These are phyloP conservation scores for Porites cylindrica DNA, from an alignment of 92 coral and sea anemone species.

Conservation along the genomic window DNA sequence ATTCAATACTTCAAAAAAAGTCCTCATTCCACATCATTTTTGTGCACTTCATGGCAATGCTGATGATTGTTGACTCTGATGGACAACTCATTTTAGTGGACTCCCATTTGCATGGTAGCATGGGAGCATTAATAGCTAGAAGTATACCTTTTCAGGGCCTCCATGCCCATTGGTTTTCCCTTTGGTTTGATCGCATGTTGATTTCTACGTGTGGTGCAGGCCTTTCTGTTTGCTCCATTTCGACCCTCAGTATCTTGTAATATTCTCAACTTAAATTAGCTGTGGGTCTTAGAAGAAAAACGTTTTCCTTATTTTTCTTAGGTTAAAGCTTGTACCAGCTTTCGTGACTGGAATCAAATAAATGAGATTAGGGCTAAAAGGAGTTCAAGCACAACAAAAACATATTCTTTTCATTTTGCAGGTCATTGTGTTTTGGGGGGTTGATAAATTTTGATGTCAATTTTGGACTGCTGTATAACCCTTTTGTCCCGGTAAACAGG, in stretches of 20 bases:
- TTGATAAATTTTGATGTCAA: neutral
- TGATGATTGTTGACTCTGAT: neutral
- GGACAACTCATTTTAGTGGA: conserved; percentile 19
- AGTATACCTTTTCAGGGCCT: neutral
- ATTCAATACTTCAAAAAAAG: conserved; percentile 7
- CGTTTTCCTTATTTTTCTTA: neutral
- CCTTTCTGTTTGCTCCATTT: neutral
- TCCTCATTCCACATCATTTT: conserved; percentile 16
- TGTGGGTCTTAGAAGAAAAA: neutral
- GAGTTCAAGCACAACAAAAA: neutral
- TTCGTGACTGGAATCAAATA: neutral
- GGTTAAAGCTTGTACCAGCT: neutral
- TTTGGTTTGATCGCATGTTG: conserved; percentile 36
- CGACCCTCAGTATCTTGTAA: conserved; percentile 6
- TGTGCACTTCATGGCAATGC: conserved; percentile 30
- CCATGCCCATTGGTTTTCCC: neutral
- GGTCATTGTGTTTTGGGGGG: neutral
- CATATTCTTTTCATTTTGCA: neutral
- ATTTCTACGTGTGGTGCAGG: neutral
- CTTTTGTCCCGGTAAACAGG: neutral
- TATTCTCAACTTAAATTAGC: neutral
- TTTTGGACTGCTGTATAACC: neutral
- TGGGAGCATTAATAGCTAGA: conserved; percentile 42
- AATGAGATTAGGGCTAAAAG: neutral
- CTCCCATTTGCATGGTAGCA: conserved; percentile 30